phyloP scores from a whole-genome alignment of 2,888 invertebrate genomes.

The Acrocyrtus sp. region DNA sequence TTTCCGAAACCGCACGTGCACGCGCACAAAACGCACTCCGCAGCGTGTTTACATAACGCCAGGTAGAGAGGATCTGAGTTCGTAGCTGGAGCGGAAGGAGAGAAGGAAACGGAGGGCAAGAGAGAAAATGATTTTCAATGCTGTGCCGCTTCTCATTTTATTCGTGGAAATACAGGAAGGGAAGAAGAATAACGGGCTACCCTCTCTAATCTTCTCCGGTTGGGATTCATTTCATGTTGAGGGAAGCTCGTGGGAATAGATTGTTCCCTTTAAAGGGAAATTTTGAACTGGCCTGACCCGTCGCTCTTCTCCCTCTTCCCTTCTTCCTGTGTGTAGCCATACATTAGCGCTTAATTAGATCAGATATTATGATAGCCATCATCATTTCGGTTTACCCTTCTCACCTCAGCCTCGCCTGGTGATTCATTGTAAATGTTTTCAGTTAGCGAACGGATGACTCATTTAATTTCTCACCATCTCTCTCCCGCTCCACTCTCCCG shows the following conservation, averaged over 20 bases:
- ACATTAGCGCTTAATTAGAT: neutral
- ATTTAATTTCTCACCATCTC: neutral
- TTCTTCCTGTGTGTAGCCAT: neutral
- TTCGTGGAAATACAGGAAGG: neutral
- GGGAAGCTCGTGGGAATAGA: neutral
- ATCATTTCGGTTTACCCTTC: neutral
- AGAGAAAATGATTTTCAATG: conserved; percentile 17
- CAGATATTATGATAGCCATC: neutral
- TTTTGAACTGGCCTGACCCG: too few relatives aligned
- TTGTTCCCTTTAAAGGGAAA: neutral
- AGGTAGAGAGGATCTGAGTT: too few relatives aligned
- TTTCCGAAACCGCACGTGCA: too few relatives aligned
- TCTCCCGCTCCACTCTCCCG: too few relatives aligned
- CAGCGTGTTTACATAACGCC: too few relatives aligned
- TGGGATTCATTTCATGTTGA: neutral
- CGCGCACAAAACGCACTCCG: too few relatives aligned
- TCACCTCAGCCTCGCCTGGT: too few relatives aligned
- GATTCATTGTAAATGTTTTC: neutral
- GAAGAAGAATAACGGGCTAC: too few relatives aligned
- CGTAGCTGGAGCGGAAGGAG: neutral
- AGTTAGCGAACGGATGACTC: neutral
- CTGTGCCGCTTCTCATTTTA: neutral
- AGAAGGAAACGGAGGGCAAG: neutral
- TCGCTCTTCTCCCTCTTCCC: too few relatives aligned
- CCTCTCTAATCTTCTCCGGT: neutral